Evolutionary conservation across 2,113 vertebrate genomes (phyloP), one percentile per base, ranked within the genome.

Genomic region (Salvelinus sp.): DNA sequence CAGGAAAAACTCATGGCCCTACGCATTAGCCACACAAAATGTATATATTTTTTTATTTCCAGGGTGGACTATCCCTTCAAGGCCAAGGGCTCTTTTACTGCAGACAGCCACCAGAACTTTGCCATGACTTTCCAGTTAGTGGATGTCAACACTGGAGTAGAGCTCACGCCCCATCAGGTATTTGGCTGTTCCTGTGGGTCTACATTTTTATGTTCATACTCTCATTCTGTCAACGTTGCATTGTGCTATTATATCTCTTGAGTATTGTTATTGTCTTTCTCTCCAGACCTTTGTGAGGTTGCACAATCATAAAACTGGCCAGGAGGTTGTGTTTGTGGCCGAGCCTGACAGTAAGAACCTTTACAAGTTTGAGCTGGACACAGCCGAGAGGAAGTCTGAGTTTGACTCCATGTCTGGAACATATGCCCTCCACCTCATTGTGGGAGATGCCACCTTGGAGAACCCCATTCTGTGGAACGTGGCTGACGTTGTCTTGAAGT

Each of bases 81-180:
- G 91, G 94, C 95, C 83, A 97, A 97, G 90, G 92, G 89, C 73
- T 83, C 95, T 0, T 98, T 99, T 91, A 94, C 94, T 9, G 96
- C 97, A 25, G 98, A 99, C 91, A 95, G 97, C 90, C 98, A 99
- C 88, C 97, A 98, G 92, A 99, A 98, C 91, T 97, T 99, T 73
- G 98, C 96, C 62, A 93, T 99, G 88, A 95, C 96, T 85, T 99
- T 99, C 93, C 96, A 98, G 89, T 90, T 99, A 82, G 88, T 96
- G 27, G 98, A 99, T 0, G 88, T 96, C 86, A 96, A 97, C 92
- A 97, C 95, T 5, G 96, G 96, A 74, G 94, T 94, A 70, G 96
- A 96, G 86, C 96, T 99, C 33, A 97, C 95, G 27, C 98, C 98
- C 85, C 98, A 99, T 84, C 98, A 99, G 95, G 98, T 99, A 69